Evolutionary conservation across 1,140 invertebrate species (phyloP), one percentile per base, ranked within the genome.

Genomic region (Chrysopa pallens): DNA sequence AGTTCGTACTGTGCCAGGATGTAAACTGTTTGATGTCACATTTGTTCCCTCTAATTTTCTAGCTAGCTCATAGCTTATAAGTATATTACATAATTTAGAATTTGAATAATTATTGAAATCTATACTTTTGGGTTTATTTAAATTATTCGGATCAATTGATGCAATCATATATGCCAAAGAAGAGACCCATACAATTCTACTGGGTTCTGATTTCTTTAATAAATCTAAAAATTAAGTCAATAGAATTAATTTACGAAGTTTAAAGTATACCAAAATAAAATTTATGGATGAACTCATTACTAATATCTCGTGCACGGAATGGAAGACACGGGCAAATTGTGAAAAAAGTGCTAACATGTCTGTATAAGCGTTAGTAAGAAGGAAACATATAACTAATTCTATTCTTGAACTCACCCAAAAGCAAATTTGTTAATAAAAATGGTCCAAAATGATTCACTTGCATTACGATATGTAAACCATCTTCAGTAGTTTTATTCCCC

Each of bases 31-130:
- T 0, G 74, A 83, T 0, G 78, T 85, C 0, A 94, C 76, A 9
- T 76, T 79, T 12, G 77, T 73, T 17, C 78, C 81, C 60, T 87
- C 73, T 11, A 92, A 59, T 45, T 79, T 68, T 48, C 76, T 70
- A 0, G 85, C 80, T 43, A 94, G 56, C 61, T 93, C 87, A 38
- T 73, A 67, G 0, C 81, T 80, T 57, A 92, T 92, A n/a, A 84
- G 74, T 42, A 95, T 82, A 51, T 91, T 89, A 1, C 83, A 84
- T 50, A 87, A 80, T 59, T 95, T 94, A 0, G 85, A 87, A 29
- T 63, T 63, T 4, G 55, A 56, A 41, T 75, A 77, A 4, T 61
- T 47, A 38, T 57, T 52, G 15, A 60, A 50, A 12, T 52, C 60
- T 23, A 23, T 23, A 0, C 53, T 50, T 11, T 53, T 49, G 6